Evolutionary conservation across 2,113 vertebrate genomes (phyloP).

Genomic region (Daphoenositta chrysoptera): DNA sequence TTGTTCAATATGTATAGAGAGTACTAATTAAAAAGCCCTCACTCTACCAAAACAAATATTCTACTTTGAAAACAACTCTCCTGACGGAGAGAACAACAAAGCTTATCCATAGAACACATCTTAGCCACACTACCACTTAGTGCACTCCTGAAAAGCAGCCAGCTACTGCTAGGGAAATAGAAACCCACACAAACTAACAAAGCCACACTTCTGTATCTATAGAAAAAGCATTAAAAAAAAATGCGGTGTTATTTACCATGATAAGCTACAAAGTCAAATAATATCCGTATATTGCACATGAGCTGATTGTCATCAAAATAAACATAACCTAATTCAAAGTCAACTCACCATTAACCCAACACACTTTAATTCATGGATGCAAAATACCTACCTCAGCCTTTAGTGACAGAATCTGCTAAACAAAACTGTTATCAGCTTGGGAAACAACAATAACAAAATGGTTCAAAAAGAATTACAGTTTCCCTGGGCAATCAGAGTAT

Average conservation of each 20-base stretch:
- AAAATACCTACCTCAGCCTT: background rate
- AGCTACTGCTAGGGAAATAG: background rate
- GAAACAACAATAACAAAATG: background rate
- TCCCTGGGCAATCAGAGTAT: background rate
- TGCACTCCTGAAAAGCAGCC: background rate
- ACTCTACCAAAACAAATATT: background rate
- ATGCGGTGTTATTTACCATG: background rate
- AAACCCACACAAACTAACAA: background rate
- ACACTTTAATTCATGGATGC: background rate
- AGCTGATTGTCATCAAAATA: background rate
- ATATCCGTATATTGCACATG: background rate
- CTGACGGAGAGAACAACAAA: background rate
- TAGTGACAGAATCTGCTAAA: background rate
- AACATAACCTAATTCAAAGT: background rate
- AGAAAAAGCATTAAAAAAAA: background rate
- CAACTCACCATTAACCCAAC: background rate
- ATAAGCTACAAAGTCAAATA: background rate
- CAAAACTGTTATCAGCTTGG: background rate
- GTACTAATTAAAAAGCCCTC: background rate
- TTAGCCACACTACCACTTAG: background rate
- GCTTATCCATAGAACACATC: background rate
- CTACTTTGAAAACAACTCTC: background rate
- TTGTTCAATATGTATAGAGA: background rate
- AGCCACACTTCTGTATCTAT: background rate
- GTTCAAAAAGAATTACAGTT: background rate